Evolutionary conservation across 2,797 vertebrate genomes (phyloP).

Genomic region (Gymnoscopelus microlampas): DNA sequence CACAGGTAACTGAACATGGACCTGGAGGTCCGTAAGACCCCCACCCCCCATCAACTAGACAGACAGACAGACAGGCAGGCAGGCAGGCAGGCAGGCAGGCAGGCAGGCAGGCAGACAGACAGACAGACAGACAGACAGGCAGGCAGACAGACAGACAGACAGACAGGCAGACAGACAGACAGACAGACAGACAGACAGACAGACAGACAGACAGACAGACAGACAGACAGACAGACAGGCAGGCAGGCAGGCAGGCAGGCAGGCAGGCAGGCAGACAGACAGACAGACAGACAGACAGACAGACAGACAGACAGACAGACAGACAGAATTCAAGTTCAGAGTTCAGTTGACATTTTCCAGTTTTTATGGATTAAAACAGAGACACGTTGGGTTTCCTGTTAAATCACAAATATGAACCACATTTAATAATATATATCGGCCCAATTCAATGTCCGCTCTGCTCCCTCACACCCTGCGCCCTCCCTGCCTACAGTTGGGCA

Average conservation of each 20-base stretch:
- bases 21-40: slow-evolving; percentile 46
- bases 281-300: slow-evolving; percentile 7
- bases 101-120: not conserved
- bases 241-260: not conserved
- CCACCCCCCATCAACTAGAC: slow-evolving; percentile 68
- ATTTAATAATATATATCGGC: too few relatives aligned
- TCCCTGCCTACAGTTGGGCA: too few relatives aligned
- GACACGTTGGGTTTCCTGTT: too few relatives aligned
- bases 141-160: not conserved
- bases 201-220: not conserved
- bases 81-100: not conserved
- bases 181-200: not conserved
- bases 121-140: not conserved
- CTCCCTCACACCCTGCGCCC: too few relatives aligned
- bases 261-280: too few relatives aligned
- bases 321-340: too few relatives aligned
- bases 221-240: too few relatives aligned
- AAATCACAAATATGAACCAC: too few relatives aligned
- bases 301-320: too few relatives aligned
- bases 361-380: too few relatives aligned
- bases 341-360: too few relatives aligned
- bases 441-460: not conserved
- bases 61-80: not conserved
- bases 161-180: too few relatives aligned
- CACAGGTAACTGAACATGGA: slow-evolving; percentile 59